Evolutionary conservation across 2,113 vertebrate species (phyloP).

Genomic region (Forbesichthys agassizii): DNA sequence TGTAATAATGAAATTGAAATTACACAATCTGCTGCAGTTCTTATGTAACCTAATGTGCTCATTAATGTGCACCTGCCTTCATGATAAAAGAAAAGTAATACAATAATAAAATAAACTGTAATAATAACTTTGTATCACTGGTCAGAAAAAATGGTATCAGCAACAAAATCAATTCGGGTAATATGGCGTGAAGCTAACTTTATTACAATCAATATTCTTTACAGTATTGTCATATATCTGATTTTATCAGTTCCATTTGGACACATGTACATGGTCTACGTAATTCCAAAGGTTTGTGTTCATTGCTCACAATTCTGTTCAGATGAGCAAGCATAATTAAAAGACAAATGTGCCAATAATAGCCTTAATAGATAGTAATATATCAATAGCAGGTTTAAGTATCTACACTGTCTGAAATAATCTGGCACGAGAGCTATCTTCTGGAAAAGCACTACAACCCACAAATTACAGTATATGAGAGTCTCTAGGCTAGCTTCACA

Average conservation of each 20-base stretch:
- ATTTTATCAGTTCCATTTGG: not conserved
- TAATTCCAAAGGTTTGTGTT: too few species aligned
- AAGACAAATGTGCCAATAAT: too few species aligned
- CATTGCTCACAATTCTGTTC: too few species aligned
- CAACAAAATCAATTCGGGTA: conserved; percentile 15
- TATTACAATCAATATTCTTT: conserved; percentile 30
- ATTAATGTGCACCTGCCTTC: not conserved
- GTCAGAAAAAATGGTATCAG: not conserved
- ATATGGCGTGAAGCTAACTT: conserved; percentile 14
- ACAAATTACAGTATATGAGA: too few species aligned
- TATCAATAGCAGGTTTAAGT: too few species aligned
- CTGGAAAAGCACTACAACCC: too few species aligned
- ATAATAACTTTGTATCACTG: conserved; percentile 6
- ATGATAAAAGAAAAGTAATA: not conserved
- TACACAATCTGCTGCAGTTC: not conserved
- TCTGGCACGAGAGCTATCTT: too few species aligned
- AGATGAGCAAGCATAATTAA: too few species aligned
- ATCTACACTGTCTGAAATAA: too few species aligned
- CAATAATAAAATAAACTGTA: not conserved
- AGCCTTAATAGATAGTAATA: too few species aligned
- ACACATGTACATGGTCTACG: too few species aligned
- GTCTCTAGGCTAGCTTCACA: too few species aligned
- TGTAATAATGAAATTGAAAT: not conserved
- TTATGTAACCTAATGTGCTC: not conserved
- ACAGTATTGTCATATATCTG: conserved; percentile 10